These are phyloP conservation scores for Epizoanthus scotinus DNA, from an alignment of 92 coral and sea anemone species.

Conservation along the genomic window DNA sequence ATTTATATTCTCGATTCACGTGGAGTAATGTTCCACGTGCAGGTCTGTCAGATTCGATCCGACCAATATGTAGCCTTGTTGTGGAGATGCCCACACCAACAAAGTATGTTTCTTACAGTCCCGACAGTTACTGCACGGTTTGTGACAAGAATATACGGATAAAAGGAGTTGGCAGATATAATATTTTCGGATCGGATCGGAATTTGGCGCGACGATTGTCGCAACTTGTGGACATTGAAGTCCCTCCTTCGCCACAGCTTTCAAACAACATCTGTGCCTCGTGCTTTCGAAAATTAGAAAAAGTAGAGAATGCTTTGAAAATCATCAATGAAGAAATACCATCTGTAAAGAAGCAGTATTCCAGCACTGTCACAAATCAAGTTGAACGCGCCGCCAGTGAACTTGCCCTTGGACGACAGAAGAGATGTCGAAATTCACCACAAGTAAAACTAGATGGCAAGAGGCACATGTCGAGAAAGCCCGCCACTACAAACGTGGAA, in stretches of 20 bases:
- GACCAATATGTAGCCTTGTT: not conserved
- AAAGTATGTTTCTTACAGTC: not conserved
- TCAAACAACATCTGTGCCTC: conserved; percentile 7
- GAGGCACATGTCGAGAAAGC: conserved; percentile 9
- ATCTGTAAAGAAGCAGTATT: not conserved
- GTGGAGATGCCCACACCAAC: not conserved
- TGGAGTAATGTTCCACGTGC: conserved; percentile 11
- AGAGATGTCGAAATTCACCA: conserved; percentile 19
- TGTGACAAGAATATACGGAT: conserved; percentile 3
- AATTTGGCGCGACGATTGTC: conserved; percentile 18
- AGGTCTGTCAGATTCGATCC: conserved; percentile 5
- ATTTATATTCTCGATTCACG: conserved; percentile 7
- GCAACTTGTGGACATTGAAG: not conserved
- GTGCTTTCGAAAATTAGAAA: conserved; percentile 9
- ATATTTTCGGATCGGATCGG: not conserved
- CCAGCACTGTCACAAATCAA: not conserved
- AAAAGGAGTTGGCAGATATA: conserved; percentile 2
- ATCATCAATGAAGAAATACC: conserved; percentile 1
- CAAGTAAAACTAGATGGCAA: conserved; percentile 3
- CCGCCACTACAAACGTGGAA: conserved; percentile 10
- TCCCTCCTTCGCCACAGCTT: not conserved
- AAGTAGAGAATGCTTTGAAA: not conserved
- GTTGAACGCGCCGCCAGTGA: conserved; percentile 7
- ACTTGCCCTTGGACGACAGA: not conserved
- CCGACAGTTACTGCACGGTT: not conserved